Base-by-base conservation (phyloP, 2,113 vertebrate species). In the cattle (Bos taurus) region DNA sequence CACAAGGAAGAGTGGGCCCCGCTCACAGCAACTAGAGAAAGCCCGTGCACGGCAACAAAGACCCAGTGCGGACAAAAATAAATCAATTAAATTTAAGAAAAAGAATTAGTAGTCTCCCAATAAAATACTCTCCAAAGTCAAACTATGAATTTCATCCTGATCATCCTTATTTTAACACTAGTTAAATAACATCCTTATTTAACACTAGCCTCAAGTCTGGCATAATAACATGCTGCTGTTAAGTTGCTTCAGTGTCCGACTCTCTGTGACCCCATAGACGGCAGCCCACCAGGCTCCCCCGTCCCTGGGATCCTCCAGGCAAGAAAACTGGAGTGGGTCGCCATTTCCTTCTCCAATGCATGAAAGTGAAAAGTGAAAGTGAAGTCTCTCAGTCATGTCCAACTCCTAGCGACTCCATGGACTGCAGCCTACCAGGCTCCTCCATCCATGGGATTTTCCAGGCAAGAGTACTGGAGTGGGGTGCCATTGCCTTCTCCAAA, bases 1-100 rank as follows among this genome's bases (percentile, higher is more conserved):
- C 36, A 26, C 71, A 43, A 7, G 0, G 0, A 43, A 26, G 71
- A 26, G 71, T 7, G 43, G 1, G 25, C 11, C 36, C 5, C 2
- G 7, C 40, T 43, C 71, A 43, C 23, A 26, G 36, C 71, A 77
- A 14, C 71, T 14, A 26, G 12, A 43, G 36, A 77, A 26, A 77
- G 36, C 36, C 36, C 2, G 0, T 2, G 71, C 71, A 77, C 12
- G 25, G 71, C 12, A 43, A 26, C 71, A 26, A 2, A 77, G 36
- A 14, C 21, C 71, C 23, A 43, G 36, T 77, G 23, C 71, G 26
- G 71, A 40, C 36, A 77, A 14, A 12, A 14, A 13, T 2, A 7
- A 43, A 26, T 14, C 40, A 43, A 13, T 14, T 14, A 25, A 40
- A 43, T 14, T 71, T 23, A 48, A 48, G 13, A 77, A 7, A 77